These are phyloP conservation scores for Lamproptera curius DNA, from an alignment of 2,888 invertebrate genomes.

Conservation along the genomic window DNA sequence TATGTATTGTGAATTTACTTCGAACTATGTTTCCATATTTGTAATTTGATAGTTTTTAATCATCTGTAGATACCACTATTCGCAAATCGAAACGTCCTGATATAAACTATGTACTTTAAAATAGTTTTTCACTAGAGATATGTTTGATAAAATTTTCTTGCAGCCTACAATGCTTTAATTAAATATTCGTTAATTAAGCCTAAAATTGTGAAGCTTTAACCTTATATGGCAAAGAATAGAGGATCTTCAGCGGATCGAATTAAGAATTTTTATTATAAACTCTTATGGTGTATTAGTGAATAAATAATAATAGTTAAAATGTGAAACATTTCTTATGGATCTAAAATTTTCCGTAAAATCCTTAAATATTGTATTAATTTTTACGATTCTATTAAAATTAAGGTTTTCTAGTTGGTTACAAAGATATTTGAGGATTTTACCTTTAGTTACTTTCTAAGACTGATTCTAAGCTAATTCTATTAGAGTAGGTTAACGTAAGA, in stretches of 20 bases:
- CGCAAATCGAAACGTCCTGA: slow-evolving; percentile 11
- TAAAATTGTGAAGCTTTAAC: slow-evolving; percentile 69
- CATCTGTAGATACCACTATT: not conserved
- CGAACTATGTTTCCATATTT: no score
- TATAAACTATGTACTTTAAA: slow-evolving; percentile 6
- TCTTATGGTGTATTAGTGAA: slow-evolving; percentile 13
- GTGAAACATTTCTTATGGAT: slow-evolving; percentile 13
- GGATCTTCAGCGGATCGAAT: slow-evolving; percentile 23
- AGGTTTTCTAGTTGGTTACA: not conserved
- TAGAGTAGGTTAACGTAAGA: not conserved
- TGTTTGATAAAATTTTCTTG: not conserved
- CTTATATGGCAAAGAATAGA: slow-evolving; percentile 63
- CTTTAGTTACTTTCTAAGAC: slow-evolving; percentile 28
- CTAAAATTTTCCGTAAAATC: slow-evolving; percentile 10
- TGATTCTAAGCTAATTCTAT: slow-evolving; percentile 21
- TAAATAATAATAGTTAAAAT: slow-evolving; percentile 13
- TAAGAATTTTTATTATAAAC: slow-evolving; percentile 22
- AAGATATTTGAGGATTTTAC: slow-evolving; percentile 9
- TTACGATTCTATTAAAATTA: not conserved
- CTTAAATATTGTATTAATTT: slow-evolving; percentile 6
- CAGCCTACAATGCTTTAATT: slow-evolving; percentile 12
- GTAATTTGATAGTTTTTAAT: not conserved
- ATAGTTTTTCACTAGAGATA: not conserved
- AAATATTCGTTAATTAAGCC: slow-evolving; percentile 39
- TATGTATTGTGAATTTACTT: no score